Evolutionary conservation across 2,888 invertebrate genomes (phyloP).

Genomic region (Pasiphila rectangulata): DNA sequence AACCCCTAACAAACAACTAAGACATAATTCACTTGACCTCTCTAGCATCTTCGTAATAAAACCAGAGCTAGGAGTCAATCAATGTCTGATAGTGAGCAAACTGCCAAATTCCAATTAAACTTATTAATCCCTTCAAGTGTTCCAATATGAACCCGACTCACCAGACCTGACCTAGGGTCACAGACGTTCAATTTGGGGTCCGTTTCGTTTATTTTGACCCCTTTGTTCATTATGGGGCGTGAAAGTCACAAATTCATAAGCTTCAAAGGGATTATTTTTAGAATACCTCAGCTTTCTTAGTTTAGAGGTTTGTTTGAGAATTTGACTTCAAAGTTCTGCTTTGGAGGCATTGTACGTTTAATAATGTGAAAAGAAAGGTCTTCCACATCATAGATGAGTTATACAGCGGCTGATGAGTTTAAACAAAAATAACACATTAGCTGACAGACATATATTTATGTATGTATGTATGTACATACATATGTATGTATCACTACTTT

Average conservation of each 20-base stretch:
- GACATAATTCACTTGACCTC: neutral
- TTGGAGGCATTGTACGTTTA: too few relatives aligned
- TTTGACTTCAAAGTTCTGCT: too few relatives aligned
- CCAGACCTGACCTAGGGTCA: slow-evolving; percentile 22
- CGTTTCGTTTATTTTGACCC: neutral
- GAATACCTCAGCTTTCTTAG: neutral
- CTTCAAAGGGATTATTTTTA: neutral
- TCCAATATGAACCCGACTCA: slow-evolving; percentile 11
- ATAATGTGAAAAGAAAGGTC: too few relatives aligned
- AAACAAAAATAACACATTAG: too few relatives aligned
- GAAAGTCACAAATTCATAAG: neutral
- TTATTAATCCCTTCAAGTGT: slow-evolving; percentile 3
- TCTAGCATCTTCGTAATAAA: neutral
- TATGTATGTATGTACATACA: too few relatives aligned
- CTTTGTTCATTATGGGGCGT: neutral
- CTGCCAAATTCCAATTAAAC: slow-evolving; percentile 4
- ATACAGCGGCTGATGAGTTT: too few relatives aligned
- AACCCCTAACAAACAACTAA: too few relatives aligned
- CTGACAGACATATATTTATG: too few relatives aligned
- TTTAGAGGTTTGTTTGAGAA: too few relatives aligned
- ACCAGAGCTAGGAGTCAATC: neutral
- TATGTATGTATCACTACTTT: too few relatives aligned
- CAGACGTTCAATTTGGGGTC: slow-evolving; percentile 23
- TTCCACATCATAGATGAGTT: too few relatives aligned
- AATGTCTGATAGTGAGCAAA: neutral